A percentile compares a stretch with the other conserved stretches of the same genome.
Conservation (phyloP, 2,113 vertebrate species). For the Pogona vitticeps region DNA sequence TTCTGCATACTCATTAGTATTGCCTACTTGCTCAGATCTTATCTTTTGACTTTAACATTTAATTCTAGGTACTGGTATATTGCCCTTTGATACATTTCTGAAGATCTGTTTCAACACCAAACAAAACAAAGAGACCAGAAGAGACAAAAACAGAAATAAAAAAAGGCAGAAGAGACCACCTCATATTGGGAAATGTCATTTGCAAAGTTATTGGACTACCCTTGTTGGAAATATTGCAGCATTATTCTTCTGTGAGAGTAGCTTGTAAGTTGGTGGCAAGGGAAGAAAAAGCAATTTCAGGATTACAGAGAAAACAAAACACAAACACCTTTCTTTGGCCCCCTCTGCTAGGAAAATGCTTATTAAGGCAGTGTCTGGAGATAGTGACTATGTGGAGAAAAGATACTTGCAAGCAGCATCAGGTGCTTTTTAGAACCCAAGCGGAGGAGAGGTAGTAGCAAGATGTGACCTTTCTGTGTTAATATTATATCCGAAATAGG, state of each 20-base stretch:
- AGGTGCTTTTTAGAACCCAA: slow-evolving; percentile 6
- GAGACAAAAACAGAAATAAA: slow-evolving; percentile 17
- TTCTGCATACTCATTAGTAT: not conserved
- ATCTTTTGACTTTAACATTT: slow-evolving; percentile 39
- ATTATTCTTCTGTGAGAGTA: slow-evolving; percentile 51
- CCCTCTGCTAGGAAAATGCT: slow-evolving; percentile 55
- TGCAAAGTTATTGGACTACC: slow-evolving; percentile 57
- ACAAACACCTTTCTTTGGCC: slow-evolving; percentile 46
- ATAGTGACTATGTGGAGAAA: slow-evolving; percentile 1
- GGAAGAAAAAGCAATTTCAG: slow-evolving; percentile 73
- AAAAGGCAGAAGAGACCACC: not conserved
- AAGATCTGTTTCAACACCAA: slow-evolving; percentile 32
- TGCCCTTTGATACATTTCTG: slow-evolving; percentile 56
- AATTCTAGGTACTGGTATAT: slow-evolving; percentile 46
- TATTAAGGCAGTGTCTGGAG: slow-evolving; percentile 63
- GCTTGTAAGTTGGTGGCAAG: slow-evolving; percentile 35
- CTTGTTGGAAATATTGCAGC: slow-evolving; percentile 65
- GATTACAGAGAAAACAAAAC: slow-evolving; percentile 72
- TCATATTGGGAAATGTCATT: slow-evolving; percentile 66
- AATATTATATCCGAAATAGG: not conserved
- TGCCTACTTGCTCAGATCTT: not conserved
- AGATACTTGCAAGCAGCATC: slow-evolving; percentile 5
- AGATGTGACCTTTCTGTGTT: slow-evolving; percentile 49
- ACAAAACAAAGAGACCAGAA: slow-evolving; percentile 7
- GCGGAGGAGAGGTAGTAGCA: fast-evolving